Conservation (phyloP, 2,888 invertebrate genomes). For the Cantharis rufa region DNA sequence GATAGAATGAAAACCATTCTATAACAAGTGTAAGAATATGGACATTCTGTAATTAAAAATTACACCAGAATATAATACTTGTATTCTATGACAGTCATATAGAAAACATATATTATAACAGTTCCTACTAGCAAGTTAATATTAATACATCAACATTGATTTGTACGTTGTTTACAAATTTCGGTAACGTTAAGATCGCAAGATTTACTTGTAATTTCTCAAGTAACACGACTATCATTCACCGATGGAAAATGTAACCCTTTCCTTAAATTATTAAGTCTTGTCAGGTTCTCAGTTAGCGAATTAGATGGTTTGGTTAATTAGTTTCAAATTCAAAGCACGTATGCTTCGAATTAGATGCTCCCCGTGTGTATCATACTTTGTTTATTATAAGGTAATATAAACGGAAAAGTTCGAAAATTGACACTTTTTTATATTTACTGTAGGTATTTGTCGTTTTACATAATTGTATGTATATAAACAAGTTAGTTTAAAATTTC, state of each 20-base stretch:
- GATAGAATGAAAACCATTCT: too few relatives aligned
- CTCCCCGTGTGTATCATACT: conserved; percentile 18
- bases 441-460: too few relatives aligned
- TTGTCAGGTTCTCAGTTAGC: conserved; percentile 41
- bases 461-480: too few relatives aligned
- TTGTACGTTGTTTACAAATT: background rate
- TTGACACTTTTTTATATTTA: background rate
- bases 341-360: conserved; percentile 21
- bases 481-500: too few relatives aligned
- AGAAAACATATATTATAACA: too few relatives aligned
- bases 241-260: conserved; percentile 10
- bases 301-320: conserved; percentile 42
- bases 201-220: background rate
- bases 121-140: too few relatives aligned
- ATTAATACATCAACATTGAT: background rate
- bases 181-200: background rate
- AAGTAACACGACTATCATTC: conserved; percentile 2
- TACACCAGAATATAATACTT: too few relatives aligned
- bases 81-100: too few relatives aligned
- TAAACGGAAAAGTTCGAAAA: background rate
- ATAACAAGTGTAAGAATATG: too few relatives aligned
- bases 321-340: conserved; percentile 39
- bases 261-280: conserved; percentile 39
- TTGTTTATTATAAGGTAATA: conserved; percentile 23
- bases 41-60: too few relatives aligned